These are phyloP conservation scores for Sceloporus tristichus DNA, from an alignment of 2,113 vertebrate genomes.

Conservation along the genomic window DNA sequence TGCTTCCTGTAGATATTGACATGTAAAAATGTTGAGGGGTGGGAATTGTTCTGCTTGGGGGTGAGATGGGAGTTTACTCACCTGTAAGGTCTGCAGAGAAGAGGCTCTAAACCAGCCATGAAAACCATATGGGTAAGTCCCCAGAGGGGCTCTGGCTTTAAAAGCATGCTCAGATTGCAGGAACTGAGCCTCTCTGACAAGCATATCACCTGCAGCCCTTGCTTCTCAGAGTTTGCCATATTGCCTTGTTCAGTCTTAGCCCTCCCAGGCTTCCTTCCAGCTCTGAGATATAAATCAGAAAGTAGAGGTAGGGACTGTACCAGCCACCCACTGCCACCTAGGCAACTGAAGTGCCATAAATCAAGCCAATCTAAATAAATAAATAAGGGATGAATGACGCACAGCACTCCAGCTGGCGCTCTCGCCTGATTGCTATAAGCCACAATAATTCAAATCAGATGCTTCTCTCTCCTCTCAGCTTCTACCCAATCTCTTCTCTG, in stretches of 20 bases:
- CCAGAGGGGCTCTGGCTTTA: not conserved
- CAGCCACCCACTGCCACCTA: constrained; percentile 9
- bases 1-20: not conserved
- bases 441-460: constrained; percentile 37
- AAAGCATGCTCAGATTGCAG: not conserved
- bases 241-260: constrained; percentile 4
- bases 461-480: constrained; percentile 1
- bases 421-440: constrained; percentile 35
- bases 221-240: not conserved
- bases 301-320: constrained; percentile 1
- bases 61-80: no score
- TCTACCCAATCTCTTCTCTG: not conserved
- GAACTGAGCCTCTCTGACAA: not conserved
- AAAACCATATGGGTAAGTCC: not conserved
- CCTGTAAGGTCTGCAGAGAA: not conserved
- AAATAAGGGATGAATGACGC: constrained; percentile 32
- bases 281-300: constrained; percentile 39
- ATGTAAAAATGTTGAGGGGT: not conserved
- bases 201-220: not conserved
- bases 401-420: constrained; percentile 16
- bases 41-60: not conserved
- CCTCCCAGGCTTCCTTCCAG: constrained; percentile 16
- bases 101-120: not conserved
- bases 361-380: constrained; percentile 46
- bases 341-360: constrained; percentile 25